phyloP scores from a whole-genome alignment of 2,888 invertebrate genomes.

The Dryococelus australis region DNA sequence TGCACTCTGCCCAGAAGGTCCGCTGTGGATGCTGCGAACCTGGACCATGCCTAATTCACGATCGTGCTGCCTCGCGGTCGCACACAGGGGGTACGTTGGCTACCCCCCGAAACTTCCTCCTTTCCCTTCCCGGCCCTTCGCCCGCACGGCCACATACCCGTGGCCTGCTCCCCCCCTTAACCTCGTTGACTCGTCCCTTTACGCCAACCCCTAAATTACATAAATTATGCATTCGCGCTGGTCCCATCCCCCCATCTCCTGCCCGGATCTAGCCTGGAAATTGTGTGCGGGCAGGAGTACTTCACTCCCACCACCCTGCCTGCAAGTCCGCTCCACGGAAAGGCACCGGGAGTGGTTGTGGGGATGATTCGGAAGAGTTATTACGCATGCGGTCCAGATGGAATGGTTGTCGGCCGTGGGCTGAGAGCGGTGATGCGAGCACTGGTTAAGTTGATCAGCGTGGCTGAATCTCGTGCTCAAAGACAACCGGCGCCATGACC shows the following conservation, averaged over 20 bases:
- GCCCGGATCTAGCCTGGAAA: not conserved
- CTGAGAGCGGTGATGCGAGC: not conserved
- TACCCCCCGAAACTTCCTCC: not conserved
- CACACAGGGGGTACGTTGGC: not conserved
- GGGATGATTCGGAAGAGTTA: not conserved
- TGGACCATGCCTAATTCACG: slow-evolving; percentile 5
- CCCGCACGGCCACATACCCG: not conserved
- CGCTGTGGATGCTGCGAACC: not conserved
- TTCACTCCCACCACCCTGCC: not conserved
- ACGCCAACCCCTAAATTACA: slow-evolving; percentile 10
- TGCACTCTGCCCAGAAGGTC: no score
- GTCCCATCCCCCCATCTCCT: not conserved
- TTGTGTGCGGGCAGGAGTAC: not conserved
- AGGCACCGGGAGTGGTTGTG: not conserved
- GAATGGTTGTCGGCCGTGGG: not conserved
- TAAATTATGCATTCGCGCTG: not conserved
- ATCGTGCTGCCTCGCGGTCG: not conserved
- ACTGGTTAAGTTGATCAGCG: not conserved
- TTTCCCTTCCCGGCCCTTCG: not conserved
- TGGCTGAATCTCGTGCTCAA: not conserved
- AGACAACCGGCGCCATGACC: not conserved
- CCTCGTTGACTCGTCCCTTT: not conserved
- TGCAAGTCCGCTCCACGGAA: not conserved
- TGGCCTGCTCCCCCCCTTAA: not conserved
- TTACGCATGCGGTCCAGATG: slow-evolving; percentile 3